Percentiles rank a stretch among this genome's conserved stretches.
phyloP scores from a whole-genome alignment of 2,113 vertebrate genomes.

The Trogon surrucura region DNA sequence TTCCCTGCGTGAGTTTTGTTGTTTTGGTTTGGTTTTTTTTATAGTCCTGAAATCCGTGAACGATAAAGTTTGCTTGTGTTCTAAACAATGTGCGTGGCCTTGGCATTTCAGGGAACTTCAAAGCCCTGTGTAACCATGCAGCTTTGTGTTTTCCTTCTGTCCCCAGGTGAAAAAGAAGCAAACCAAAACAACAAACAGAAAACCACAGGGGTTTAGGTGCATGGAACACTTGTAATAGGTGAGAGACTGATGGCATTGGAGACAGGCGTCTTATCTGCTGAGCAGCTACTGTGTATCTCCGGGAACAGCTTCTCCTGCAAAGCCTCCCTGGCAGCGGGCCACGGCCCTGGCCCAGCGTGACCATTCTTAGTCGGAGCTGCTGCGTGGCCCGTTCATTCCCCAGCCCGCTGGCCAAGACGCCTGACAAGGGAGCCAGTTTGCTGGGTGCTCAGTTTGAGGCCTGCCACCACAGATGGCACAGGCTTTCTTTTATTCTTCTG shows the following conservation, averaged over 20 bases:
- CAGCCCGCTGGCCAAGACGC: accelerated
- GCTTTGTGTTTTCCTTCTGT: neutral
- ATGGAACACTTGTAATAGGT: neutral
- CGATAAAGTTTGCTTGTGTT: neutral
- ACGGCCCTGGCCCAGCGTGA: neutral
- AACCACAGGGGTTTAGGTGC: neutral
- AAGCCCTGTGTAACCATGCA: neutral
- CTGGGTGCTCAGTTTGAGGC: neutral
- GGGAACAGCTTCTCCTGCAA: neutral
- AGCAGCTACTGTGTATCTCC: neutral
- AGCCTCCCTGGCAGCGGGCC: neutral
- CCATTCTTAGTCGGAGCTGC: neutral
- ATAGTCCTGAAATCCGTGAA: neutral
- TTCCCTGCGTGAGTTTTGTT: neutral
- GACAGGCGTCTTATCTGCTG: neutral
- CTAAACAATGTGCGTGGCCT: accelerated
- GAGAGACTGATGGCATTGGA: neutral
- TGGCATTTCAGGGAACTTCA: neutral
- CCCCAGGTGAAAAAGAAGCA: neutral
- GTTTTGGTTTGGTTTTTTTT: neutral
- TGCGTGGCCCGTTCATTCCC: accelerated
- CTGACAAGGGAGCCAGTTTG: neutral
- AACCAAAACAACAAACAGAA: neutral
- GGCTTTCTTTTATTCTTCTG: neutral
- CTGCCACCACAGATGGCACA: neutral